Evolutionary conservation across 1,140 invertebrate genomes (phyloP).

Genomic region (Drosophila arizonae): DNA sequence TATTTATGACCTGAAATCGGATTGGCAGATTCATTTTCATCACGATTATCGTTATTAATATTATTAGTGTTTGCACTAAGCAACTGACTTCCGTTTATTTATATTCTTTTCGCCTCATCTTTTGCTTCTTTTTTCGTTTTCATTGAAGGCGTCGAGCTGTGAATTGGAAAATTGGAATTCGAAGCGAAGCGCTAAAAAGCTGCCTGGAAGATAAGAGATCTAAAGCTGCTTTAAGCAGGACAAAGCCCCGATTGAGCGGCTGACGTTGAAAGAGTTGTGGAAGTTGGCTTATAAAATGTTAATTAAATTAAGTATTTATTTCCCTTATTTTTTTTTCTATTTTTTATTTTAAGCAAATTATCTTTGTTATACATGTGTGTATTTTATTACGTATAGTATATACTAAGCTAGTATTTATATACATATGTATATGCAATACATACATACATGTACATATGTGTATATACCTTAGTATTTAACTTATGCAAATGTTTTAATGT

Average conservation of each 20-base stretch:
- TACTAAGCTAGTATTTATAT: no score
- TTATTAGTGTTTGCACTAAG: constrained; percentile 68
- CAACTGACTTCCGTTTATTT: constrained; percentile 40
- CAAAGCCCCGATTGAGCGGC: background rate
- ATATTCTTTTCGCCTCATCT: background rate
- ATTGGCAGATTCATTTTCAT: constrained; percentile 54
- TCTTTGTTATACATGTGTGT: no score
- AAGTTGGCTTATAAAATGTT: background rate
- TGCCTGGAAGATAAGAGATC: constrained; percentile 20
- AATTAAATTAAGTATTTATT: background rate
- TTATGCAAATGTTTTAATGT: constrained; percentile 14
- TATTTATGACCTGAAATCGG: constrained; percentile 73
- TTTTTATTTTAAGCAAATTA: no score
- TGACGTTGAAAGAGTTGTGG: constrained; percentile 9
- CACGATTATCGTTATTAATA: constrained; percentile 74
- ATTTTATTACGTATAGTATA: no score
- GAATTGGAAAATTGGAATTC: constrained; percentile 50
- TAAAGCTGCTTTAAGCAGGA: constrained; percentile 5
- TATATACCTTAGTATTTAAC: no score
- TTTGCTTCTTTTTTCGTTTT: background rate
- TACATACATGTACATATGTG: no score
- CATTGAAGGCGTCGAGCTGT: constrained; percentile 45
- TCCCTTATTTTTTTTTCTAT: no score
- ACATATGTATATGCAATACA: no score
- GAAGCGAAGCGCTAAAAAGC: constrained; percentile 14